A percentile compares a stretch with the other conserved stretches of the same genome.
phyloP scores from a whole-genome alignment of 2,113 vertebrate genomes.

The Chloroceryle aenea region DNA sequence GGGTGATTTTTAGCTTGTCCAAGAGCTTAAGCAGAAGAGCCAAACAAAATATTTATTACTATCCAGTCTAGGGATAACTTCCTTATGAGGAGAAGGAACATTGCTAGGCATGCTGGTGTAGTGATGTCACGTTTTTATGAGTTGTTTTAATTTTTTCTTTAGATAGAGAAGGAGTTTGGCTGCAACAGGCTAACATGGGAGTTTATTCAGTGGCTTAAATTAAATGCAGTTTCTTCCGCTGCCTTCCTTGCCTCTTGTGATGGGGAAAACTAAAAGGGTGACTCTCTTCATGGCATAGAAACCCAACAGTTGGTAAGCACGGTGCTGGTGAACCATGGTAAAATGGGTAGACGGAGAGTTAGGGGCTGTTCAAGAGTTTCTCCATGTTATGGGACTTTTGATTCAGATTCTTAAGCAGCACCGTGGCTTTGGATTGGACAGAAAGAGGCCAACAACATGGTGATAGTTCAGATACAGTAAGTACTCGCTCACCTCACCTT shows the following conservation, averaged over 20 bases:
- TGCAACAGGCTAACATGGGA: neutral
- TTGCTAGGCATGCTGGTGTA: neutral
- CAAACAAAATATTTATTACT: conserved; percentile 46
- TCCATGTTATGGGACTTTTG: neutral
- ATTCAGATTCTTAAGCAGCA: neutral
- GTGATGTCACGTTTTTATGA: conserved; percentile 1
- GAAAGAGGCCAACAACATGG: neutral
- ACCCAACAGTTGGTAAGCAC: neutral
- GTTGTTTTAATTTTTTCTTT: neutral
- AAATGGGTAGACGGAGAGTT: neutral
- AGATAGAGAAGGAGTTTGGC: neutral
- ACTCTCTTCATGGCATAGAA: neutral
- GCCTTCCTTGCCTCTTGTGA: neutral
- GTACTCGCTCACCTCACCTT: neutral
- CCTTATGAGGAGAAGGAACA: conserved; percentile 46
- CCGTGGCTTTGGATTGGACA: neutral
- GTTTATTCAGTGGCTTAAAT: neutral
- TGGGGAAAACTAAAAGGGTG: neutral
- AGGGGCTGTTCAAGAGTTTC: neutral
- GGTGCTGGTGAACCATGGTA: neutral
- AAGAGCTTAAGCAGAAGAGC: neutral
- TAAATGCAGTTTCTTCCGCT: neutral
- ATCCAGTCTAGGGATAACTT: neutral
- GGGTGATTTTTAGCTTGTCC: neutral
- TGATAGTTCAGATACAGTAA: neutral